phyloP scores from a whole-genome alignment of 2,113 vertebrate species.

The Pampusana beccarii region DNA sequence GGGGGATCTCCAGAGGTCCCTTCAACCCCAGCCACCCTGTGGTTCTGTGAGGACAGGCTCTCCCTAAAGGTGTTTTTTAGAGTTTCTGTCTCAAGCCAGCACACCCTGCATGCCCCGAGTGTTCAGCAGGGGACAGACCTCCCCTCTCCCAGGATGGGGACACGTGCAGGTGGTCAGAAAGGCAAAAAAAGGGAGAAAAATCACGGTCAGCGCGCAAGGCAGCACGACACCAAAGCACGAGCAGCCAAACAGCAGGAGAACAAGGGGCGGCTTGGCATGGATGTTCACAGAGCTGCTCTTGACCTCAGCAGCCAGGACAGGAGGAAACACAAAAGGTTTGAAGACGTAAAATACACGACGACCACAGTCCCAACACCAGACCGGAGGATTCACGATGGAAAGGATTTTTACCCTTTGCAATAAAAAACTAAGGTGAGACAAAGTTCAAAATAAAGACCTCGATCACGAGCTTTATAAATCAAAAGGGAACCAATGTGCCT shows the following conservation, averaged over 20 bases:
- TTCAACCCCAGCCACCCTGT: no score
- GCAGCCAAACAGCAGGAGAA: not conserved
- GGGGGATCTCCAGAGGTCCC: no score
- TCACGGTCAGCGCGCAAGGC: fast-evolving
- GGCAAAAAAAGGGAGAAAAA: not conserved
- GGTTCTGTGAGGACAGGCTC: not conserved
- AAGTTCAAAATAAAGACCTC: not conserved
- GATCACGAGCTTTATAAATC: not conserved
- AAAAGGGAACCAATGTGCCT: not conserved
- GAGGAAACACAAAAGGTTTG: not conserved
- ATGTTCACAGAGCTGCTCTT: not conserved
- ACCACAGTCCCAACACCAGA: fast-evolving
- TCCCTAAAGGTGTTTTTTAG: not conserved
- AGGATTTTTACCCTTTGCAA: not conserved
- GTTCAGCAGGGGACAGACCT: no score
- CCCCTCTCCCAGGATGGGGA: not conserved
- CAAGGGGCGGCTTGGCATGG: not conserved
- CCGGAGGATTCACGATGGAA: fast-evolving
- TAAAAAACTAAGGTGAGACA: not conserved
- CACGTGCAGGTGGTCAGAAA: fast-evolving
- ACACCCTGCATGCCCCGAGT: no score
- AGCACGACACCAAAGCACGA: not conserved
- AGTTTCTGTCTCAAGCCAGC: no score
- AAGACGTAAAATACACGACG: not conserved
- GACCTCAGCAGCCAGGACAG: not conserved